Percentiles rank a stretch among this genome's conserved stretches.
Evolutionary conservation across 2,888 invertebrate species (phyloP).

Genomic region (Apotomis turbidana): DNA sequence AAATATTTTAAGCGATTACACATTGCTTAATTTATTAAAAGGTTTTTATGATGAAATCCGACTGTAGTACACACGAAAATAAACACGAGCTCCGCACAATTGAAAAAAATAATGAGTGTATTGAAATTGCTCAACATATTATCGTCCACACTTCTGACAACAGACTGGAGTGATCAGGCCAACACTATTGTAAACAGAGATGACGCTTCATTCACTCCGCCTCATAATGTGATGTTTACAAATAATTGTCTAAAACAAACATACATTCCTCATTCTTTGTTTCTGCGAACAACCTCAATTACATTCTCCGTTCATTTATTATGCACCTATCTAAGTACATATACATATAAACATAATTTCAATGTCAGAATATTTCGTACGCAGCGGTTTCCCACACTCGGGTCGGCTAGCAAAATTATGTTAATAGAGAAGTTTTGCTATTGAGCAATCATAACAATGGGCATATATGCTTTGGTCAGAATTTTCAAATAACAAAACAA

Average conservation of each 20-base stretch:
- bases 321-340: conserved; percentile 2
- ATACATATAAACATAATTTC: conserved; percentile 34
- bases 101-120: conserved; percentile 19
- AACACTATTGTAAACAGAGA: conserved; percentile 30
- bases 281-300: conserved; percentile 32
- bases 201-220: conserved; percentile 31
- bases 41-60: conserved; percentile 27
- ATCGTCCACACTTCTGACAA: conserved; percentile 44
- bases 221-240: conserved; percentile 66
- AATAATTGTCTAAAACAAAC: conserved; percentile 53
- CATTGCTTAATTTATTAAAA: conserved; percentile 17
- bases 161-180: conserved; percentile 44
- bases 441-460: conserved; percentile 34
- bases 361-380: conserved; percentile 39
- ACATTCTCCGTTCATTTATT: conserved; percentile 38
- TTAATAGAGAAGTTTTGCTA: conserved; percentile 29
- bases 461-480: conserved; percentile 28
- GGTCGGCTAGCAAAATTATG: conserved; percentile 21
- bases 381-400: conserved; percentile 32
- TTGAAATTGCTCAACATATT: conserved; percentile 30
- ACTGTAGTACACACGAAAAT: conserved; percentile 42
- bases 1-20: neutral
- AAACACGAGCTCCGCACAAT: conserved; percentile 20
- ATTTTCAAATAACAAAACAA: conserved; percentile 12
- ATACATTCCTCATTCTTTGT: conserved; percentile 38